Percentiles rank a stretch among this genome's conserved stretches.
phyloP scores from a whole-genome alignment of 2,113 vertebrate genomes.

The Solenodon paradoxus region DNA sequence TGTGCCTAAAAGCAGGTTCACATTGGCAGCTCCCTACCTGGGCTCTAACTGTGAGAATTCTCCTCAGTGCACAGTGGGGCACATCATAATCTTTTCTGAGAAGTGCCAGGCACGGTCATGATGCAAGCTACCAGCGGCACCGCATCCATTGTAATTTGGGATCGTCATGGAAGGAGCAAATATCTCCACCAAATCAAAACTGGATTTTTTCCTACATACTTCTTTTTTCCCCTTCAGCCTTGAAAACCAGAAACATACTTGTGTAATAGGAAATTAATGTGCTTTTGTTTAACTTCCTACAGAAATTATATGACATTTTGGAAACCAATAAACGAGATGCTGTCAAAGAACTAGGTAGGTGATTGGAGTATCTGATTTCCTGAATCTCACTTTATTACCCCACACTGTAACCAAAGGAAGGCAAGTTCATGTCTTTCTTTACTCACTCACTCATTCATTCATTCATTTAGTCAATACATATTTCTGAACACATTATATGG shows the following conservation, averaged over 20 bases:
- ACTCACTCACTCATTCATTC: background rate
- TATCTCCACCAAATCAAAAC: background rate
- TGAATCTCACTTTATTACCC: background rate
- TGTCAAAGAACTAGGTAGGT: conserved; percentile 65
- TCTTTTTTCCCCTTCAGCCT: background rate
- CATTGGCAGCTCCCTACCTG: no score
- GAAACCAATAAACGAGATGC: conserved; percentile 66
- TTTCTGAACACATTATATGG: background rate
- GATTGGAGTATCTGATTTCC: background rate
- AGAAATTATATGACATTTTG: conserved; percentile 75
- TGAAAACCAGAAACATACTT: background rate
- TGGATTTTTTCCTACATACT: background rate
- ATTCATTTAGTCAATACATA: background rate
- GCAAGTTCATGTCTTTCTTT: background rate
- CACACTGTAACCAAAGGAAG: background rate
- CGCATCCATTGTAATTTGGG: background rate
- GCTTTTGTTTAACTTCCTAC: conserved; percentile 40
- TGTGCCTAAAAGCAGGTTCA: no score
- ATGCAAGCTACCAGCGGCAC: background rate
- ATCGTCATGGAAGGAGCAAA: background rate
- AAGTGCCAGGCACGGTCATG: background rate
- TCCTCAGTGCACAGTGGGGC: background rate
- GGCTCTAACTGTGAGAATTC: background rate
- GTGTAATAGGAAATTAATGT: background rate
- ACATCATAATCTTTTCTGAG: background rate